Evolutionary conservation across 2,113 vertebrate genomes (phyloP), one percentile per base, ranked within the genome.

Genomic region (Daubentonia madagascariensis): DNA sequence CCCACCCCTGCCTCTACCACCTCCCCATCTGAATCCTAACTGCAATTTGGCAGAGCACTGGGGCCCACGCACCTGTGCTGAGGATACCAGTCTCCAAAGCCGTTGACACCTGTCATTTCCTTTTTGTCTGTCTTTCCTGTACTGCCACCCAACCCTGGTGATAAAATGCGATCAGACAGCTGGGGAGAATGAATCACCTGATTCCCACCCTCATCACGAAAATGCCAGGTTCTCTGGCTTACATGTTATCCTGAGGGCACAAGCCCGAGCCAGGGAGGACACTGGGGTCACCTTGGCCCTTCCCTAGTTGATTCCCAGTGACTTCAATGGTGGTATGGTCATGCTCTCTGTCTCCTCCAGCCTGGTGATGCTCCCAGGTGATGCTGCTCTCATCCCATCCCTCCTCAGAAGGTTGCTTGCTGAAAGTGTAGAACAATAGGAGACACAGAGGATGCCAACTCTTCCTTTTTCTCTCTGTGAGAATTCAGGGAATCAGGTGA

Each of bases 121-220:
- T 92, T 67, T 80, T 23, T 48, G 23, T 76, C 63, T 89, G 5
- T 43, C 40, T 92, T 89, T 94, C 57, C 35, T 89, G 45, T 63
- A 45, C 23, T 83, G 65, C 61, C 86, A 13, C 0, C 0, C 76
- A 79, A 54, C 50, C 28, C 37, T 37, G 67, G 48, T 45, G 92
- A 40, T 79, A 75, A 80, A 54, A 17, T 67, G 80, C 37, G n/a
- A 61, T 70, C 35, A 70, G 32, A 45, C 95, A 59, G 73, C 79
- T 40, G 61, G 59, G 3, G 4, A 87, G 59, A 91, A 23, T 3
- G 37, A 59, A 30, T 63, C 95, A 48, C 54, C 85, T 84, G 67
- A 87, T 80, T 96, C 85, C 76, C 48, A 22, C 50, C 68, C 68
- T 67, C 45, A 65, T 80, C 70, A 16, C 16, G 70, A 92, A 81